Evolutionary conservation across 2,888 invertebrate species (phyloP), one percentile per base, ranked within the genome.

Genomic region (Vesta saturnalis): DNA sequence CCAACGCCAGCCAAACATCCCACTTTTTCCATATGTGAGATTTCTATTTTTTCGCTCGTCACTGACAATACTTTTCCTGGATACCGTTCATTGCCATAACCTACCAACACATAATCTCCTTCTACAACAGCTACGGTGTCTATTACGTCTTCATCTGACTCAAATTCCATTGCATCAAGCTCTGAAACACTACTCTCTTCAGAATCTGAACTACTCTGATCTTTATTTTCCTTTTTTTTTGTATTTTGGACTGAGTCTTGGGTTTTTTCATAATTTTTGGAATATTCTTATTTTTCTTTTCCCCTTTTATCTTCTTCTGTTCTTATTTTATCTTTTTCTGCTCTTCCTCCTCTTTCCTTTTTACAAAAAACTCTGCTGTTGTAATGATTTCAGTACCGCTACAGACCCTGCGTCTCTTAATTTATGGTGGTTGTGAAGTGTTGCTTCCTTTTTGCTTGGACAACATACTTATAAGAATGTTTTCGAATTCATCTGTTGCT

Each of bases 21-120:
- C 23, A 56, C 56, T 56, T 56, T 56, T 56, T 21, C 21, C 56
- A 56, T 56, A 56, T 56, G 56, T 1, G 56, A 56, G 19, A 56
- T 56, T 56, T 56, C 23, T n/a, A 56, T 22, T 56, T 56, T 19
- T 56, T 56, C 56, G 22, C n/a, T 56, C 23, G 18, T 21, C 22
- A 56, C 56, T 56, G 21, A 56, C 56, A 56, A 56, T 22, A 56
- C 56, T 56, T 22, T 56, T 56, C 23, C 23, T 56, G 56, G 56
- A 56, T 56, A 35, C 22, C 18, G 56, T 19, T 56, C 23, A 56
- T 56, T 56, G 18, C 6, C 18, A n/a, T 56, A 56, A 4, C 22
- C 22, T 56, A n/a, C n/a, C n/a, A n/a, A 56, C 56, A 56, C 56
- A 56, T 56, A 56, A 21, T 56, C 56, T 12, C 23, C 56, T 56